Evolutionary conservation across 1,140 invertebrate species (phyloP), one percentile per base, ranked within the genome.

Genomic region (Steinernema khuongi): DNA sequence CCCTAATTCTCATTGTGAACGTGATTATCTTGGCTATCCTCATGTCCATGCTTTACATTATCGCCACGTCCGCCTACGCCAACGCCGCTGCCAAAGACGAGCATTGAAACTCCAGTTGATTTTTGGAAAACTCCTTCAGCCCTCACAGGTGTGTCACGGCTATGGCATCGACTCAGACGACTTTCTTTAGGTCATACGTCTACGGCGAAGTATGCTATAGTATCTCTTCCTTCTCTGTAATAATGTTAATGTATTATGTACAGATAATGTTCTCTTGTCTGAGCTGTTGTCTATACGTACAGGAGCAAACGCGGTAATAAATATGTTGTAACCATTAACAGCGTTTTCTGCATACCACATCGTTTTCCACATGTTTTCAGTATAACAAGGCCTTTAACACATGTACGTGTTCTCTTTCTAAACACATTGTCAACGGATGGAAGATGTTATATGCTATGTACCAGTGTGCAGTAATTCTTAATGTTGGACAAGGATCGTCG

Each of bases 51-150:
- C 26, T 60, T 7, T 60, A 60, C 50, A 22, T 60, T 14, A 22
- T 60, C 4, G 50, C 50, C 50, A 60, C 50, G 14, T 60, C 50
- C 50, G 50, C 50, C 22, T 60, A 60, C 50, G 50, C 50, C 50
- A 60, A 60, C 50, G 50, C 50, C 26, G 50, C 50, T 4, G 19
- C 19, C 50, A 60, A 60, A 22, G 50, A 60, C 50, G 50, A 60
- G 19, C 50, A 60, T 26, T 60, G 22, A 60, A 7, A 17, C 14
- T n/a, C 7, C 4, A 26, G 26, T 60, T 7, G 14, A 14, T 14
- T 7, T 14, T 60, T 41, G 7, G 7, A 41, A 7, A 41, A 7
- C 36, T 7, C 7, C n/a, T 26, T 60, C 50, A n/a, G 50, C 22
- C 50, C 14, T 22, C 50, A 60, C 50, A 60, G 50, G 50, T 60